Percentiles rank a stretch among this genome's conserved stretches.
phyloP scores from a whole-genome alignment of 1,140 invertebrate species.

The Copidosoma floridanum region DNA sequence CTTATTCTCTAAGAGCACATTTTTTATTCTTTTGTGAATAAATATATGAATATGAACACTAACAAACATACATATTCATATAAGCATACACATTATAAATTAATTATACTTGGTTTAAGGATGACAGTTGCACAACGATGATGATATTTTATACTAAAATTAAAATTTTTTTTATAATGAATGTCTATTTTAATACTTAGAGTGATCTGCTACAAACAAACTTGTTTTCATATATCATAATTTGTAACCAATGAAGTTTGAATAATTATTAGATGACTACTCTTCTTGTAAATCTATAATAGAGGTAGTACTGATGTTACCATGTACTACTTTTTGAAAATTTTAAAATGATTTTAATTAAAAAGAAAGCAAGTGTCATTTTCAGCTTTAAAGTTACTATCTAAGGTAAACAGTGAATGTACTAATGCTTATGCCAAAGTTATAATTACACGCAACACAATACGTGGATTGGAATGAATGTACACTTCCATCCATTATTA shows the following conservation, averaged over 20 bases:
- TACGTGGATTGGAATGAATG: conserved; percentile 41
- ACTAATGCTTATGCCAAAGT: conserved; percentile 24
- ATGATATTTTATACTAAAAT: conserved; percentile 20
- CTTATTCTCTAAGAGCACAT: conserved; percentile 26
- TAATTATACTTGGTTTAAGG: conserved; percentile 21
- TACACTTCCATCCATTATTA: conserved; percentile 45
- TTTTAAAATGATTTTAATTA: conserved; percentile 5
- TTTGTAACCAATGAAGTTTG: conserved; percentile 8
- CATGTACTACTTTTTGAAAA: too few relatives aligned
- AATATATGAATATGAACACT: not conserved
- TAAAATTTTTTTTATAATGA: too few relatives aligned
- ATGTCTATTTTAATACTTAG: conserved; percentile 19
- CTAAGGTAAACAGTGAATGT: conserved; percentile 16
- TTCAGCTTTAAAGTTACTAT: conserved; percentile 5
- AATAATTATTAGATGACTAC: not conserved
- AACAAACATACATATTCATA: not conserved
- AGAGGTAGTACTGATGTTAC: too few relatives aligned
- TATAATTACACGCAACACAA: conserved; percentile 33
- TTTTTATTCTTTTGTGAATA: conserved; percentile 3
- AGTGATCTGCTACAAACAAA: too few relatives aligned
- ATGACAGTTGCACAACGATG: conserved; percentile 19
- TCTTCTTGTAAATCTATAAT: too few relatives aligned
- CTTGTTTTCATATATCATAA: too few relatives aligned
- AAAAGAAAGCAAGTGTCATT: conserved; percentile 14
- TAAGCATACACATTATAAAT: conserved; percentile 12